Percentiles rank a stretch among this genome's conserved stretches.
These are phyloP conservation scores for Halcyon smyrnensis DNA, from an alignment of 2,797 vertebrate species.

Conservation along the genomic window DNA sequence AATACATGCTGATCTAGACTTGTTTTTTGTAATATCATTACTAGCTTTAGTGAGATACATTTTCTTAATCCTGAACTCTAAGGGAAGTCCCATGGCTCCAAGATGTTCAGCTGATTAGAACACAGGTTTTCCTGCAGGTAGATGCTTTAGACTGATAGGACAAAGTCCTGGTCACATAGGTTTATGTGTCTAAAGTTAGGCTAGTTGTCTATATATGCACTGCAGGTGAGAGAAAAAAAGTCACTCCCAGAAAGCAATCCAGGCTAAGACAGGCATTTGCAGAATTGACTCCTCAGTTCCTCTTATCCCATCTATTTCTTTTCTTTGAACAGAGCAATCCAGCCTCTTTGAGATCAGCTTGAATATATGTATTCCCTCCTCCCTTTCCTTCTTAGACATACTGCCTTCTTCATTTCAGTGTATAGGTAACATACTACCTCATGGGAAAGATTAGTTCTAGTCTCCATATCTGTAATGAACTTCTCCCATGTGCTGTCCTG, in stretches of 20 bases:
- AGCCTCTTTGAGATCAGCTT: background rate
- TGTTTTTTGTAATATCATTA: background rate
- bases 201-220: background rate
- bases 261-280: background rate
- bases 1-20: rapidly evolving
- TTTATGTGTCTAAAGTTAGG: background rate
- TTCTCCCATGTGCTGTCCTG: background rate
- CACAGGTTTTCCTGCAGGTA: background rate
- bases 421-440: too few species aligned
- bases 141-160: background rate
- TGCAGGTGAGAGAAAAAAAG: background rate
- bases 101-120: background rate
- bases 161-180: background rate
- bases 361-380: background rate
- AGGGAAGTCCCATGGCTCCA: background rate
- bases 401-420: background rate
- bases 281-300: background rate
- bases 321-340: background rate
- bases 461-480: background rate
- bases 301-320: background rate
- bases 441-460: background rate
- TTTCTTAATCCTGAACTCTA: background rate
- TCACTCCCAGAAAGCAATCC: background rate
- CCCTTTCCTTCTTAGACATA: background rate
- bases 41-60: background rate